A percentile compares a stretch with the other conserved stretches of the same genome.
phyloP scores from a whole-genome alignment of 2,113 vertebrate species.

The Ictidomys tridecemlineatus region DNA sequence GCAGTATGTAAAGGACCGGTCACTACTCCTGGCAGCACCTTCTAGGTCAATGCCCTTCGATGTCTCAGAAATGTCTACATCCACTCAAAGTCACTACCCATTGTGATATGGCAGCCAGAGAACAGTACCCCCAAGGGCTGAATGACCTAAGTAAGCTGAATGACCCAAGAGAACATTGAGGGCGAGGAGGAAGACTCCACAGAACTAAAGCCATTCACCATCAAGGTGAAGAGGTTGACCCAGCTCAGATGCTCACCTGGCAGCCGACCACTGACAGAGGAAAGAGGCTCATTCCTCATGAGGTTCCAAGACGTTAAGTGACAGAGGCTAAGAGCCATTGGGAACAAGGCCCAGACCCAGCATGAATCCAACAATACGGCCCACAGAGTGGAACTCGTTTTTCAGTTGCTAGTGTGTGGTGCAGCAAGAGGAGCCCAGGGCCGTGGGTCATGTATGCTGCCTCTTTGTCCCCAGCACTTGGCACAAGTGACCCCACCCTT shows the following conservation, averaged over 20 bases:
- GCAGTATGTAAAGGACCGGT: fast-evolving
- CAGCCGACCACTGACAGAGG: background rate
- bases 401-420: too few species aligned
- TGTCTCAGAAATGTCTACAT: background rate
- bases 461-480: too few species aligned
- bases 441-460: too few species aligned
- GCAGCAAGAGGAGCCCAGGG: too few species aligned
- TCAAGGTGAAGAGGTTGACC: background rate
- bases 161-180: too few species aligned
- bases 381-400: too few species aligned
- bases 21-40: too few species aligned
- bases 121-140: too few species aligned
- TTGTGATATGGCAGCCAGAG: too few species aligned
- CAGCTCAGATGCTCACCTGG: too few species aligned
- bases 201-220: background rate
- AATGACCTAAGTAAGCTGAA: fast-evolving
- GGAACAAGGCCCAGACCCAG: background rate
- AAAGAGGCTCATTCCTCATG: too few species aligned
- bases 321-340: background rate
- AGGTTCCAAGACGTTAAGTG: too few species aligned
- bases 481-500: background rate
- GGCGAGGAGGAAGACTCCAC: fast-evolving
- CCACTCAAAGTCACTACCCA: background rate
- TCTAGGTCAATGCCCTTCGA: background rate
- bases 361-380: fast-evolving